Percentiles rank a stretch among this genome's conserved stretches.
Evolutionary conservation across 2,797 vertebrate species (phyloP).

Genomic region (Anniella stebbinsi): DNA sequence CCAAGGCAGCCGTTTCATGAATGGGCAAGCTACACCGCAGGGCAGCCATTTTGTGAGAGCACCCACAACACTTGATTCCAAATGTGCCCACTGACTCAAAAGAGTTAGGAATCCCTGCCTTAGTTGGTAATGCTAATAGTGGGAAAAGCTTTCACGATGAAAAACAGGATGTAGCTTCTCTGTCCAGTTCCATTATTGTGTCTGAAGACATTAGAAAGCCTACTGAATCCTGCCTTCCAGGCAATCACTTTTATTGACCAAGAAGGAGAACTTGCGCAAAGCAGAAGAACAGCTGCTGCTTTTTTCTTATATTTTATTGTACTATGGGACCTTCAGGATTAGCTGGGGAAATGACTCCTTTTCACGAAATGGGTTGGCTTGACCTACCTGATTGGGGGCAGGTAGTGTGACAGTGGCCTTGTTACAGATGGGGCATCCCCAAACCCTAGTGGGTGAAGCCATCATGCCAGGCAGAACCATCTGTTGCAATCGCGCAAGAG

Average conservation of each 20-base stretch:
- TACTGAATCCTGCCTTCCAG: too few species aligned
- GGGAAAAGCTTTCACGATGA: not conserved
- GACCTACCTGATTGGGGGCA: conserved; percentile 27
- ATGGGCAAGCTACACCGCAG: too few species aligned
- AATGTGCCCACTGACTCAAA: too few species aligned
- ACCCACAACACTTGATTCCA: too few species aligned
- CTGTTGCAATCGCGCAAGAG: not conserved
- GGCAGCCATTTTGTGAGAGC: too few species aligned
- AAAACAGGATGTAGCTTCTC: not conserved
- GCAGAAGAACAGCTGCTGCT: not conserved
- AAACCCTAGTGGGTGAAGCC: not conserved
- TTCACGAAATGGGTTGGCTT: conserved; percentile 2
- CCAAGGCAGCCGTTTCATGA: too few species aligned
- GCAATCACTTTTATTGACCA: too few species aligned
- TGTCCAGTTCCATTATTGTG: not conserved
- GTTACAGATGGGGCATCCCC: not conserved
- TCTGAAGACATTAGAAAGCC: not conserved
- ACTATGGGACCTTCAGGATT: not conserved
- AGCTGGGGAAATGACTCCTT: conserved; percentile 29
- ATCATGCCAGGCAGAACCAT: not conserved
- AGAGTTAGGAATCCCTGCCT: too few species aligned
- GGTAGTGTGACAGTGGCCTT: not conserved
- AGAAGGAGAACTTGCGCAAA: not conserved
- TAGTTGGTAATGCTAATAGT: not conserved
- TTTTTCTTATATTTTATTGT: not conserved